Percentiles rank a stretch among this genome's conserved stretches.
phyloP scores from a whole-genome alignment of 2,113 vertebrate genomes.

The Barnardius zonarius region DNA sequence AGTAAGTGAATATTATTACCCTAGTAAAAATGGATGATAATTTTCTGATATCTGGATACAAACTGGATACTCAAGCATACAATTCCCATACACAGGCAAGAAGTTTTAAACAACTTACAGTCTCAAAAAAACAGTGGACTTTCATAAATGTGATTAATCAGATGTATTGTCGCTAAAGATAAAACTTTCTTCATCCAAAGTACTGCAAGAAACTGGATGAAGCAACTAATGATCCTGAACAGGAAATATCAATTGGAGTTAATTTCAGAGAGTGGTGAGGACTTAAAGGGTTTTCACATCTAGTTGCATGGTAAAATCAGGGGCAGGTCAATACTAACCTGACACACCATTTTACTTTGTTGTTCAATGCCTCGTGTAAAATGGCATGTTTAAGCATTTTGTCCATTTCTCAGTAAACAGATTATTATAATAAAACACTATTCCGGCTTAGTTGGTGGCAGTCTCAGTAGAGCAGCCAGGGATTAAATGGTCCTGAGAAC shows the following conservation, averaged over 20 bases:
- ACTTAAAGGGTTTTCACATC: background rate
- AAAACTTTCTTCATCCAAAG: background rate
- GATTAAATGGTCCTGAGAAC: slow-evolving; percentile 10
- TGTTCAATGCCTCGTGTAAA: background rate
- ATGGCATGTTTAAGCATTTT: background rate
- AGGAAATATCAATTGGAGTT: background rate
- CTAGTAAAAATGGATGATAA: background rate
- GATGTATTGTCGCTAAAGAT: background rate
- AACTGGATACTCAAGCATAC: background rate
- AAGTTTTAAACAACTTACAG: background rate
- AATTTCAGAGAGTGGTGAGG: background rate
- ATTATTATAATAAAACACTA: background rate
- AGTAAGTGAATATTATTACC: background rate
- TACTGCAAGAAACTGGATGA: background rate
- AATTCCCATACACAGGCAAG: background rate
- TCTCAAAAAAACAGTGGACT: background rate
- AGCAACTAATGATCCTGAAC: background rate
- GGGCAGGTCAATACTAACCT: background rate
- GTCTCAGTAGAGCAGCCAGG: background rate
- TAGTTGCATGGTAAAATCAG: background rate
- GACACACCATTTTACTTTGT: background rate
- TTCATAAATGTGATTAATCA: background rate
- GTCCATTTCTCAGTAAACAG: background rate
- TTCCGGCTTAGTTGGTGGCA: background rate
- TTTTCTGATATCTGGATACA: background rate